phyloP scores from a whole-genome alignment of 2,113 vertebrate species.

The Seriola aureovittata region DNA sequence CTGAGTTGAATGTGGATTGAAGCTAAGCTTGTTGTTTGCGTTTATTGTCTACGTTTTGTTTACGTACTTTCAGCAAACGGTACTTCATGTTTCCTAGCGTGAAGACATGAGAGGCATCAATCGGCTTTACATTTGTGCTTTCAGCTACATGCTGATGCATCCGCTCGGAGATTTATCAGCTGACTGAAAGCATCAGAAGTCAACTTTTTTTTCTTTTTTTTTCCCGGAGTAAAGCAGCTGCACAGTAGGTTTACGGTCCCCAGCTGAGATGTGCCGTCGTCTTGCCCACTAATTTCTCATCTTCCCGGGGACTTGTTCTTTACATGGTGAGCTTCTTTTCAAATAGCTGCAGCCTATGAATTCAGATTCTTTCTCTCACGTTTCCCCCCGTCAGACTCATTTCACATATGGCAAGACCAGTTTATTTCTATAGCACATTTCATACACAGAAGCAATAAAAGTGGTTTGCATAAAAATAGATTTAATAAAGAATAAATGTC shows the following conservation, averaged over 20 bases:
- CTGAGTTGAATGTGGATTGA: no score
- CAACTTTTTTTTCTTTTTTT: not conserved
- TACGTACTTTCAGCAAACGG: not conserved
- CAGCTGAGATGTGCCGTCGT: not conserved
- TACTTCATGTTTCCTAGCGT: not conserved
- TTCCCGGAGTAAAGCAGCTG: not conserved
- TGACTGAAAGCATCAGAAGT: constrained; percentile 8
- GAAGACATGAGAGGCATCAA: not conserved
- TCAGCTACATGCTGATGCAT: not conserved
- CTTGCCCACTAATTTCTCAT: not conserved
- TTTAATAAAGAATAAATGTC: no score
- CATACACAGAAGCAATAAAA: no score
- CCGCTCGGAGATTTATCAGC: not conserved
- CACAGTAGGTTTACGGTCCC: not conserved
- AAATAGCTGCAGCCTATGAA: not conserved
- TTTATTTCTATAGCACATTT: no score
- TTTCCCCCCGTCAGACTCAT: not conserved
- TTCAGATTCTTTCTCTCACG: not conserved
- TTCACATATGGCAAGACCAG: not conserved
- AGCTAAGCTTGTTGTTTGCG: not conserved
- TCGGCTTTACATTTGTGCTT: not conserved
- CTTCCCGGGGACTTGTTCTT: not conserved
- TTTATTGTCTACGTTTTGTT: not conserved
- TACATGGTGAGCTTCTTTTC: not conserved
- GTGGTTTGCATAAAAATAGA: no score